Conservation (phyloP, 2,797 vertebrate species). For the Alca torda region DNA sequence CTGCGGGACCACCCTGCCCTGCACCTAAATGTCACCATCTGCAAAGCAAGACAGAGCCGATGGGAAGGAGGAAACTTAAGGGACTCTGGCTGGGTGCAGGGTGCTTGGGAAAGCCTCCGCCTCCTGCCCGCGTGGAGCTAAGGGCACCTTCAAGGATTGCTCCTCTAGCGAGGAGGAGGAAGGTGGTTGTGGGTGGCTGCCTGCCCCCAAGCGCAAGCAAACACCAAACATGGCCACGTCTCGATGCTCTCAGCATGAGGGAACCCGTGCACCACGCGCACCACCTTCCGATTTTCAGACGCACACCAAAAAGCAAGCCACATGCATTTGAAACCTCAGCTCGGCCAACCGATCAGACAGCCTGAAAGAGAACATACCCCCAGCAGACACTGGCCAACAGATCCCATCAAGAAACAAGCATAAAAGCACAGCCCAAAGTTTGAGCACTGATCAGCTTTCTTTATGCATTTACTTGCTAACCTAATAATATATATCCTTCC, state of each 20-base stretch:
- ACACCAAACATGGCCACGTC: background rate
- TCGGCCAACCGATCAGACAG: background rate
- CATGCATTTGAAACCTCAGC: background rate
- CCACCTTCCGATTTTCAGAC: background rate
- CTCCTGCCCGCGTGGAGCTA: rapidly evolving
- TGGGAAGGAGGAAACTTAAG: background rate
- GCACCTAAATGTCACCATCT: rapidly evolving
- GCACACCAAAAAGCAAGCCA: background rate
- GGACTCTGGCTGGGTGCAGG: rapidly evolving
- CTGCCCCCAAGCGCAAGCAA: rapidly evolving
- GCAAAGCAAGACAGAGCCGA: background rate
- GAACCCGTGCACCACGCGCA: background rate
- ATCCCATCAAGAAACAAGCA: background rate
- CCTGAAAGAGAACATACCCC: background rate
- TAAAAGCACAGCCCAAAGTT: background rate
- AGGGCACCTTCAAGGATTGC: background rate
- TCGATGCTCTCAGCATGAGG: background rate
- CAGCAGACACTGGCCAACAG: background rate
- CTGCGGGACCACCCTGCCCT: background rate
- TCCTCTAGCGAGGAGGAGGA: background rate
- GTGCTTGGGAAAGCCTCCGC: background rate
- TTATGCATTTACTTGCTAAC: background rate
- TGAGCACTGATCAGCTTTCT: background rate
- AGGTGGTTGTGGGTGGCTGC: background rate
- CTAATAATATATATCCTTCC: background rate